Evolutionary conservation across 2,888 invertebrate species (phyloP).

Genomic region (Pterostichus madidus): DNA sequence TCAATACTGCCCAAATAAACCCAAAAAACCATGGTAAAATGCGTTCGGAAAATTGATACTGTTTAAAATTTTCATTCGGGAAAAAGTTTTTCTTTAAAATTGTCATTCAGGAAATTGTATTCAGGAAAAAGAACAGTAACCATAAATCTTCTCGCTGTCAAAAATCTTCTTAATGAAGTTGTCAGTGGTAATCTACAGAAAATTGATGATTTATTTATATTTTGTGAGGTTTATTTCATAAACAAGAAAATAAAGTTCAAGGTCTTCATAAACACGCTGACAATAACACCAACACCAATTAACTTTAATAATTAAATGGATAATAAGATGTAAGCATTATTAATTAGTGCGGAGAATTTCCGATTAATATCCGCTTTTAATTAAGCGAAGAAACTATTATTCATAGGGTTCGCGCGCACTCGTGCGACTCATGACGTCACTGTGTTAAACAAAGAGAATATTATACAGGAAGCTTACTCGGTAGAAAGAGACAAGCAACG

Average conservation of each 20-base stretch:
- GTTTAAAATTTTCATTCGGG: too few species aligned
- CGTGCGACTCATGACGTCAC: conserved; percentile 54
- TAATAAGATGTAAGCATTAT: conserved; percentile 65
- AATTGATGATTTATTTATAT: too few species aligned
- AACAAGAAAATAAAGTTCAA: conserved; percentile 11
- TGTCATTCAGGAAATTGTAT: too few species aligned
- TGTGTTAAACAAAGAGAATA: conserved; percentile 16
- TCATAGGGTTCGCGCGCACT: conserved; percentile 52
- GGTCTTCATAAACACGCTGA: neutral
- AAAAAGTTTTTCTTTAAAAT: too few species aligned
- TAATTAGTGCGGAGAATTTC: conserved; percentile 65
- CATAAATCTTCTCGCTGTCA: too few species aligned
- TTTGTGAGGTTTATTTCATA: neutral
- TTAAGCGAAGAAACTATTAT: conserved; percentile 66
- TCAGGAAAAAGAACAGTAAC: too few species aligned
- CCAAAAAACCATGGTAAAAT: too few species aligned
- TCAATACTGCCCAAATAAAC: too few species aligned
- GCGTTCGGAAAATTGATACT: too few species aligned
- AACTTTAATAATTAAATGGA: conserved; percentile 63
- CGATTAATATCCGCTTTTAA: conserved; percentile 66
- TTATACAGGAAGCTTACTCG: conserved; percentile 1
- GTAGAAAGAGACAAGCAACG: conserved; percentile 40
- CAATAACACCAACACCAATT: conserved; percentile 47
- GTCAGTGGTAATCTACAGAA: too few species aligned
- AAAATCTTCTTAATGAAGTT: too few species aligned